Percentiles rank a stretch among this genome's conserved stretches.
Conservation (phyloP, 2,888 invertebrate genomes). For the Drymonia ruficornis region DNA sequence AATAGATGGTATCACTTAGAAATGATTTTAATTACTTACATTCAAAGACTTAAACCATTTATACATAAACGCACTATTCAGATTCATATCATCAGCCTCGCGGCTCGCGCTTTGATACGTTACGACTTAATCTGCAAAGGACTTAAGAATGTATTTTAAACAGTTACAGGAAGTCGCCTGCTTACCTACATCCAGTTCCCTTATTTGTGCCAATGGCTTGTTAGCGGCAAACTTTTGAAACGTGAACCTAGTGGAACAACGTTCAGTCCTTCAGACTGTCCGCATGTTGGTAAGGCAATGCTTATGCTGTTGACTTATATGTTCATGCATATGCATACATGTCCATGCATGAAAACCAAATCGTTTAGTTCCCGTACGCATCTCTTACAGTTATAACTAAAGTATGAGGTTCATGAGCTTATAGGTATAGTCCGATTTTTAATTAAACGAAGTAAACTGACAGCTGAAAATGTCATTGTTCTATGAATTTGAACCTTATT, state of each 20-base stretch:
- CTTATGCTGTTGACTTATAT: no score
- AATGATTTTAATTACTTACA: background rate
- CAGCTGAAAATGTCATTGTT: no score
- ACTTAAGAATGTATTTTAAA: background rate
- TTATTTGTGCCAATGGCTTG: slow-evolving; percentile 46
- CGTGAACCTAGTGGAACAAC: slow-evolving; percentile 17
- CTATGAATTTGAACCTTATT: no score
- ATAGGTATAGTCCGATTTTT: no score
- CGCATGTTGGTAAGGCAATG: no score
- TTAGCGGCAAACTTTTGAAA: slow-evolving; percentile 45
- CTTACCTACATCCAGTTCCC: slow-evolving; percentile 35
- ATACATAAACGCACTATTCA: background rate
- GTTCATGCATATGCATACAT: no score
- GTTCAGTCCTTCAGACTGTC: background rate
- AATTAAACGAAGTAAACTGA: no score
- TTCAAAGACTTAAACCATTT: background rate
- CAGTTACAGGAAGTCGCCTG: slow-evolving; percentile 2
- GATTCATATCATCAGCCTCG: background rate
- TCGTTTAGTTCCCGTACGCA: no score
- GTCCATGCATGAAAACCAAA: no score
- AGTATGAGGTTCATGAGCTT: no score
- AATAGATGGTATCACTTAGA: background rate
- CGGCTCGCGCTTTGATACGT: background rate
- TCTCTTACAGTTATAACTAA: no score
- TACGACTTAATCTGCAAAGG: slow-evolving; percentile 1